A percentile compares a stretch with the other conserved stretches of the same genome.
Conservation (phyloP, 2,888 invertebrate species). For the Oligia strigilis region DNA sequence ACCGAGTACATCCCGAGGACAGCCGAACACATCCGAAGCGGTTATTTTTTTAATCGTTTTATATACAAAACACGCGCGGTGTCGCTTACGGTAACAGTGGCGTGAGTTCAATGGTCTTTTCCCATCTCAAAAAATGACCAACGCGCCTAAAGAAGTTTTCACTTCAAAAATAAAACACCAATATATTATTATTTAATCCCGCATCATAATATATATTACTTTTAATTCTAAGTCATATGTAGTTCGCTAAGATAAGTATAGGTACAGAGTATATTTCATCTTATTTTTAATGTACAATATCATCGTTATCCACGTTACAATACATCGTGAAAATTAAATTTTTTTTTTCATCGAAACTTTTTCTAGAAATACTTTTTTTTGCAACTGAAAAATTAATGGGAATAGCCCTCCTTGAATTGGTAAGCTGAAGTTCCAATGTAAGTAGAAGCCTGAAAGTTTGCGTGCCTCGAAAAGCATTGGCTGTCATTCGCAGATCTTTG, state of each 20-base stretch:
- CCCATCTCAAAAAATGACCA: no score
- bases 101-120: no score
- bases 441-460: background rate
- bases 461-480: background rate
- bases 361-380: slow-evolving; percentile 37
- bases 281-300: slow-evolving; percentile 69
- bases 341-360: slow-evolving; percentile 27
- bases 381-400: background rate
- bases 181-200: slow-evolving; percentile 78
- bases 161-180: slow-evolving; percentile 77
- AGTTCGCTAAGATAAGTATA: slow-evolving; percentile 80
- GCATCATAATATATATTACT: slow-evolving; percentile 76
- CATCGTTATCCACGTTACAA: slow-evolving; percentile 55
- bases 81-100: no score
- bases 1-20: no score
- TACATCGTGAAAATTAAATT: slow-evolving; percentile 47
- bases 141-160: no score
- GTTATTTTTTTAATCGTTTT: no score
- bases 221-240: slow-evolving; percentile 82
- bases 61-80: no score
- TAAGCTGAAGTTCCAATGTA: background rate
- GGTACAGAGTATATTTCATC: slow-evolving; percentile 83
- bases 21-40: no score
- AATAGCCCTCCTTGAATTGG: background rate
- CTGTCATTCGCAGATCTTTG: background rate